A percentile compares a stretch with the other conserved stretches of the same genome.
Conservation (phyloP, 2,797 vertebrate species). For the Mus caroli region DNA sequence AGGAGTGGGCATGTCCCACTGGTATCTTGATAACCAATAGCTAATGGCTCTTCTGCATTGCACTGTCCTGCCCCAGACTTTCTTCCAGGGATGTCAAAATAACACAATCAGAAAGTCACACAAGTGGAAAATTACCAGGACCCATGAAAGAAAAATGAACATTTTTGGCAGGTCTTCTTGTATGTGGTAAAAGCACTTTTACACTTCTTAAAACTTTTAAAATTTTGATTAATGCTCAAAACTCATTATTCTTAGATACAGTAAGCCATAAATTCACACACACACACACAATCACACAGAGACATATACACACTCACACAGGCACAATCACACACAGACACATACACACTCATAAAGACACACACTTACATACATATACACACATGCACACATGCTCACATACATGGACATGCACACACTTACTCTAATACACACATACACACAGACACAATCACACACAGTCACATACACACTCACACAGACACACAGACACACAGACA, state of each 20-base stretch:
- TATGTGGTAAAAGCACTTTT: not conserved
- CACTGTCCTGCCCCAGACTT: not conserved
- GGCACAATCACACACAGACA: too few species aligned
- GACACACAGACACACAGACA: not conserved
- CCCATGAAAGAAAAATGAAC: not conserved
- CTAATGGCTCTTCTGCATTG: not conserved
- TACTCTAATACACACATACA: not conserved
- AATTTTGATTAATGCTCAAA: not conserved
- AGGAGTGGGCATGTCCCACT: not conserved
- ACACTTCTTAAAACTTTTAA: not conserved
- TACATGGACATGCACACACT: not conserved
- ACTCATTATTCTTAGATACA: not conserved
- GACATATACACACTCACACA: too few species aligned
- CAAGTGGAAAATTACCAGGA: not conserved
- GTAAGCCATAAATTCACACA: not conserved
- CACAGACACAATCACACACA: not conserved
- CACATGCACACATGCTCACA: too few species aligned
- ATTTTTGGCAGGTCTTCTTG: not conserved
- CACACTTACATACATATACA: too few species aligned
- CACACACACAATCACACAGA: not conserved
- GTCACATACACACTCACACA: too few species aligned
- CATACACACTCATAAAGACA: too few species aligned
- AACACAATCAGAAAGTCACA: not conserved
- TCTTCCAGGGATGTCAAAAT: not conserved
- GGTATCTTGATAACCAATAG: not conserved